Evolutionary conservation across 2,113 vertebrate species (phyloP).

Genomic region (Oceanodroma tethys): DNA sequence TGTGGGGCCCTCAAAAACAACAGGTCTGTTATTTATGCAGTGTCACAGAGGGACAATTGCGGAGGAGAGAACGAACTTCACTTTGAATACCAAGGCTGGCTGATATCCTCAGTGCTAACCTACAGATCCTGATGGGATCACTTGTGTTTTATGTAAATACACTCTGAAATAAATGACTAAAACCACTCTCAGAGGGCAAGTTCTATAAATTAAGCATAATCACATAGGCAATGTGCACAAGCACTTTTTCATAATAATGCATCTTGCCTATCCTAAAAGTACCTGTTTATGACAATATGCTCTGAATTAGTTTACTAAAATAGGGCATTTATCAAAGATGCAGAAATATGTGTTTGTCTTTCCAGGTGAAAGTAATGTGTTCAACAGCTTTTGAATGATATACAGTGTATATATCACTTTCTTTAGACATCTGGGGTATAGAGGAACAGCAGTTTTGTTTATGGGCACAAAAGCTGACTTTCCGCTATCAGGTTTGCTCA

Average conservation of each 20-base stretch:
- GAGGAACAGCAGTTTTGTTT: not conserved
- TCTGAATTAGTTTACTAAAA: not conserved
- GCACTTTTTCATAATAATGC: not conserved
- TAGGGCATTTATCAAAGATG: not conserved
- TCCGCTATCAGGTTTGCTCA: not conserved
- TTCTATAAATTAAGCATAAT: not conserved
- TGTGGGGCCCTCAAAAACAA: not conserved
- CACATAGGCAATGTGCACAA: not conserved
- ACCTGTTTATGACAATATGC: not conserved
- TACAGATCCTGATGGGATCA: not conserved
- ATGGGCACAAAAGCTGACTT: not conserved
- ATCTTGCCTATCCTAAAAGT: not conserved
- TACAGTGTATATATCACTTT: not conserved
- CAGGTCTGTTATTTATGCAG: not conserved
- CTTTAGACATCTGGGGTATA: not conserved
- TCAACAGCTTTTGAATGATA: not conserved
- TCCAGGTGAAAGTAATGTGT: not conserved
- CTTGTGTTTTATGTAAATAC: not conserved
- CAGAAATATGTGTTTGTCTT: not conserved
- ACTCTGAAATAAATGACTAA: not conserved
- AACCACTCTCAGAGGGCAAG: not conserved
- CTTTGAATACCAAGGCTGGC: not conserved
- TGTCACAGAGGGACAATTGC: not conserved
- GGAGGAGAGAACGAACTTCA: not conserved
- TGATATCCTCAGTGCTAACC: not conserved